These are phyloP conservation scores for Drosophila erecta DNA, from an alignment of 1,140 invertebrate species.

Conservation along the genomic window DNA sequence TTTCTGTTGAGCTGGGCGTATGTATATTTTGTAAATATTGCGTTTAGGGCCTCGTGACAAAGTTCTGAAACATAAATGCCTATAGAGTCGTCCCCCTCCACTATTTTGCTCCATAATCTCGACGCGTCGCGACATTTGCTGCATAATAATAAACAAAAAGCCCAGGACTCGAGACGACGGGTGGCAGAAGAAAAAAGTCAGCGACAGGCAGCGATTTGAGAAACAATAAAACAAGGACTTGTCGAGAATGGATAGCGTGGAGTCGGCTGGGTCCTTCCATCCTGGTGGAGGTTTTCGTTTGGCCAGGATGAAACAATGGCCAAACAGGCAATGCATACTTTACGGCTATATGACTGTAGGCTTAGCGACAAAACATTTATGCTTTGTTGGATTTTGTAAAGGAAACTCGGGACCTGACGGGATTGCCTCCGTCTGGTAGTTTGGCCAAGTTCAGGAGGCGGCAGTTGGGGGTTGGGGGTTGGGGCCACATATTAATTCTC, in stretches of 20 bases:
- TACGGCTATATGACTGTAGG: constrained; percentile 54
- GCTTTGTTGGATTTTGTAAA: constrained; percentile 57
- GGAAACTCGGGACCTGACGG: constrained; percentile 18
- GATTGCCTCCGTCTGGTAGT: constrained; percentile 56
- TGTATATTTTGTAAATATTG: constrained; percentile 50
- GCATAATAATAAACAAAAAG: constrained; percentile 58
- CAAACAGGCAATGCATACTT: constrained; percentile 46
- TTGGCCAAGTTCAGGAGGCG: constrained; percentile 19
- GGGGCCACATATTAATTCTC: constrained; percentile 47
- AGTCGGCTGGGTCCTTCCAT: background rate
- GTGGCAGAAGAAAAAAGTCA: constrained; percentile 32
- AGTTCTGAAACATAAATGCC: constrained; percentile 40
- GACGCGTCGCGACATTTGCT: constrained; percentile 58
- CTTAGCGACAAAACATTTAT: constrained; percentile 62
- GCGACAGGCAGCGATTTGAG: constrained; percentile 56
- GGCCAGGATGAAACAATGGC: constrained; percentile 33
- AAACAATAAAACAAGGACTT: constrained; percentile 62
- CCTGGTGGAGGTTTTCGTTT: constrained; percentile 1
- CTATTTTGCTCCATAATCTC: constrained; percentile 45
- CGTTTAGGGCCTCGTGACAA: constrained; percentile 50
- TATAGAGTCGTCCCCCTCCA: constrained; percentile 2
- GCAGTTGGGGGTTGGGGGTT: background rate
- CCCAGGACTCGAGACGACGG: constrained; percentile 23
- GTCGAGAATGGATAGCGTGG: constrained; percentile 6
- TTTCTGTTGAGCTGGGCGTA: background rate